Conservation (phyloP, 2,113 vertebrate genomes). For the Hucho hucho region DNA sequence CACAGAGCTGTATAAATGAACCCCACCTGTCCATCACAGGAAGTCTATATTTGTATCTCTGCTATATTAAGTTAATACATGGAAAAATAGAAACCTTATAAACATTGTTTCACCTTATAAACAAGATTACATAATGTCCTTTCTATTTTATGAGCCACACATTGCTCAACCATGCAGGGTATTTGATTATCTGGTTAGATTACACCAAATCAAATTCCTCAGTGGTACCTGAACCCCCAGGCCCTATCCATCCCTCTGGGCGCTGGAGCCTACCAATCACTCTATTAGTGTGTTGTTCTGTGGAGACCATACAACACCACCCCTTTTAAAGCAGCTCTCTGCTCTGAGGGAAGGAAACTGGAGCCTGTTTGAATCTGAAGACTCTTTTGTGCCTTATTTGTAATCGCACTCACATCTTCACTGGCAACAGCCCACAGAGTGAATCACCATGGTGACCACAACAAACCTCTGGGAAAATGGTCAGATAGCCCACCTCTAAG, state of each 20-base stretch:
- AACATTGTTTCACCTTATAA: conserved; percentile 23
- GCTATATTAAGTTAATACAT: not conserved
- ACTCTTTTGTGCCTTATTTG: conserved; percentile 69
- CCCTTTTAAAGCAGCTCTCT: not conserved
- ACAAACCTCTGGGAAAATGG: not conserved
- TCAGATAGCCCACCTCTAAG: not conserved
- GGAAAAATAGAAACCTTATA: conserved; percentile 26
- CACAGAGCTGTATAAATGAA: not conserved
- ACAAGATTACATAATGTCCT: conserved; percentile 40
- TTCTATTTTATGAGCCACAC: conserved; percentile 37
- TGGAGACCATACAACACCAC: not conserved
- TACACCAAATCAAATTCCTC: conserved; percentile 50
- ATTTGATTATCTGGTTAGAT: conserved; percentile 16
- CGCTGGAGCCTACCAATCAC: not conserved
- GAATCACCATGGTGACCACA: not conserved
- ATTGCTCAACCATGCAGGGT: conserved; percentile 37
- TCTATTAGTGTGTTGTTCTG: not conserved
- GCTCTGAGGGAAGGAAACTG: conserved; percentile 3
- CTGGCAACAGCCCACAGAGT: conserved; percentile 22
- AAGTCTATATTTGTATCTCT: not conserved
- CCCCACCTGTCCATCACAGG: not conserved
- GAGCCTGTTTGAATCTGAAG: conserved; percentile 43
- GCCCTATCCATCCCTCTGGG: conserved; percentile 38
- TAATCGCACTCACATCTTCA: conserved; percentile 70
- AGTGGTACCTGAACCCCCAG: conserved; percentile 39